Conservation (phyloP, 2,888 invertebrate genomes). For the Plutella xylostella region DNA sequence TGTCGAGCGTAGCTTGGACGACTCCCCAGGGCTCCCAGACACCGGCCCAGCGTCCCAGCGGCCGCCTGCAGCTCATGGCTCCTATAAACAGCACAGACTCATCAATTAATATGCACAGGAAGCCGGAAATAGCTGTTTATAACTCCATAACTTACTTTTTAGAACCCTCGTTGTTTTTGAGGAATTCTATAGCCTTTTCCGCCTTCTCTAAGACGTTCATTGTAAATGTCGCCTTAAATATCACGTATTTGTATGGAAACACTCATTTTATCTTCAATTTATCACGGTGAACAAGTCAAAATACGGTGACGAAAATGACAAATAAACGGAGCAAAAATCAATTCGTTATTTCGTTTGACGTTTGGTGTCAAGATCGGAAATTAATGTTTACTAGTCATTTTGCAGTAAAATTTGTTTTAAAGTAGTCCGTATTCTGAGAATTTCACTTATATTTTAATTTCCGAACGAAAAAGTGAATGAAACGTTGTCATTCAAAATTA, state of each 20-base stretch:
- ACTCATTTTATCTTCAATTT: too few relatives aligned
- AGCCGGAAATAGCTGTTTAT: not conserved
- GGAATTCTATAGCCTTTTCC: conserved; percentile 56
- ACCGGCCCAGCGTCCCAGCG: conserved; percentile 54
- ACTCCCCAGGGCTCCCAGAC: conserved; percentile 52
- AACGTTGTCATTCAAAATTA: too few relatives aligned
- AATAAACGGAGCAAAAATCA: conserved; percentile 42
- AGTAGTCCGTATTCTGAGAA: not conserved
- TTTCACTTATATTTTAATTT: not conserved
- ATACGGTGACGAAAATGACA: conserved; percentile 29
- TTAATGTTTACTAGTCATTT: not conserved
- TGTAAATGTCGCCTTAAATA: conserved; percentile 4
- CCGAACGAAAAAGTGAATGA: not conserved
- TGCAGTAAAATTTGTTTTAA: not conserved
- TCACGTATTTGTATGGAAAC: too few relatives aligned
- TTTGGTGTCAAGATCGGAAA: not conserved
- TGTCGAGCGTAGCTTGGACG: conserved; percentile 52
- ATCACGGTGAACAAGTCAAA: conserved; percentile 21
- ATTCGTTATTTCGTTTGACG: conserved; percentile 19
- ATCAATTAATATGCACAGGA: not conserved
- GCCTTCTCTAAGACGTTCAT: conserved; percentile 65
- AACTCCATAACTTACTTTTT: conserved; percentile 38
- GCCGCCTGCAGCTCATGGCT: conserved; percentile 55
- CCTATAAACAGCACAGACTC: conserved; percentile 30
- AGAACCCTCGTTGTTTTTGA: conserved; percentile 47